These are phyloP conservation scores for Seira ritae DNA, from an alignment of 2,888 invertebrate genomes.

Conservation along the genomic window DNA sequence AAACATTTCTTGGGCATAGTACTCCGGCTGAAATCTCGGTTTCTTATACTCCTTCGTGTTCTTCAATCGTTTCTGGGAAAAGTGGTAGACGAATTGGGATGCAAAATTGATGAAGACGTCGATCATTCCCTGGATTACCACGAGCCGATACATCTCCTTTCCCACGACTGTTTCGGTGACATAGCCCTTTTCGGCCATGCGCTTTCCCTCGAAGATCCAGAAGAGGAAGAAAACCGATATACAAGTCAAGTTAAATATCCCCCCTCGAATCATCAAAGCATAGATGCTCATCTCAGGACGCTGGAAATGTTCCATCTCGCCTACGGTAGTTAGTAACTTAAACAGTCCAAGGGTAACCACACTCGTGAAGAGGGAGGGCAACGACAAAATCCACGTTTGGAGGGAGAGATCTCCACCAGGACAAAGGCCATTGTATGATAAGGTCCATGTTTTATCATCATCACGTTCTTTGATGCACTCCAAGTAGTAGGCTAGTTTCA, in stretches of 20 bases:
- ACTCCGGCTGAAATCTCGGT: slow-evolving; percentile 33
- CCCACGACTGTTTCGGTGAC: slow-evolving; percentile 33
- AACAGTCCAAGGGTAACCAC: slow-evolving; percentile 22
- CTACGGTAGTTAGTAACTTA: slow-evolving; percentile 23
- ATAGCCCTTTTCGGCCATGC: slow-evolving; percentile 9
- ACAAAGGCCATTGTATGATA: neutral
- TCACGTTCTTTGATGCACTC: slow-evolving; percentile 31
- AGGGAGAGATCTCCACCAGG: slow-evolving; percentile 29
- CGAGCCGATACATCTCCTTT: slow-evolving; percentile 37
- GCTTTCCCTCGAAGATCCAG: slow-evolving; percentile 15
- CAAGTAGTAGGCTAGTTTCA: slow-evolving; percentile 41
- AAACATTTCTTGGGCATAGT: slow-evolving; percentile 30
- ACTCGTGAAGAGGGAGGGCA: slow-evolving; percentile 44
- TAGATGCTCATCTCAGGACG: too few relatives aligned
- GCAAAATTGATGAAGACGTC: slow-evolving; percentile 24
- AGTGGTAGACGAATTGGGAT: slow-evolving; percentile 27
- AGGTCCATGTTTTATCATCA: neutral
- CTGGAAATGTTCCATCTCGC: slow-evolving; percentile 25
- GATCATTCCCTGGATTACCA: slow-evolving; percentile 35
- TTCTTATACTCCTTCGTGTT: slow-evolving; percentile 15
- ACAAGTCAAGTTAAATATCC: slow-evolving; percentile 29
- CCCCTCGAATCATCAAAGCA: slow-evolving; percentile 39
- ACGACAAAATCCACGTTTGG: slow-evolving; percentile 25
- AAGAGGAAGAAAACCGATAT: slow-evolving; percentile 43
- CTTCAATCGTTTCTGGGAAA: slow-evolving; percentile 12